Base-by-base conservation (phyloP, 1,140 invertebrate genomes). In the Lasioglossum albipes region DNA sequence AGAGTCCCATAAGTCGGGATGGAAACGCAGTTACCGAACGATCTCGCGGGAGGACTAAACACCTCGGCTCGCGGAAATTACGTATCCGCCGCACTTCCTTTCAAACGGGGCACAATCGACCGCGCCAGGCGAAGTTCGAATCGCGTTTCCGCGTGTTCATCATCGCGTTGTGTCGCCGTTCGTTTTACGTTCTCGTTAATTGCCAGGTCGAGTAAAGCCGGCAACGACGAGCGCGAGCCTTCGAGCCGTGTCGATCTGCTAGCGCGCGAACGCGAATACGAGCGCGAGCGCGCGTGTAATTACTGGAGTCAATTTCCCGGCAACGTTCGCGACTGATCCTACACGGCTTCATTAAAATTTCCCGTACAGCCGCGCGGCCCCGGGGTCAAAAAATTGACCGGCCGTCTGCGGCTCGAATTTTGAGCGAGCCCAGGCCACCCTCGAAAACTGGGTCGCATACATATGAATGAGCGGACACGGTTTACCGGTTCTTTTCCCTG, bases 401-500 rank as follows among this genome's bases (percentile, higher is more conserved):
- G 45, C 45, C 66, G 72, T 71, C 18, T 20, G 18, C 45, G n/a
- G 20, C 22, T n/a, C 69, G 71, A 81, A 75, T 84, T 81, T 69
- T 73, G 69, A 59, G 6, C n/a, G 59, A 18, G n/a, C 45, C 49
- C 36, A 68, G 65, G 62, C 62, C 77, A 69, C 20, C 52, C 18
- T 74, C 74, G 82, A 49, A 70, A 85, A 85, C 83, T 84, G 22
- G 84, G 84, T 84, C 57, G 66, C 79, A 86, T 85, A 85, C 83
- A 84, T 86, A 85, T 85, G 83, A 84, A 85, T 84, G 84, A 85
- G 49, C 49, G 70, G 36, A 75, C 61, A 42, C 20, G 31, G 62
- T 61, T 62, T 61, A 66, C 62, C 41, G 22, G 2, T 59, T 54
- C 73, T 85, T 84, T 74, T 49, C 22, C 10, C 9, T 20, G 2